These are phyloP conservation scores for Tragelaphus imberbis DNA, from an alignment of 2,113 vertebrate species.

Conservation along the genomic window DNA sequence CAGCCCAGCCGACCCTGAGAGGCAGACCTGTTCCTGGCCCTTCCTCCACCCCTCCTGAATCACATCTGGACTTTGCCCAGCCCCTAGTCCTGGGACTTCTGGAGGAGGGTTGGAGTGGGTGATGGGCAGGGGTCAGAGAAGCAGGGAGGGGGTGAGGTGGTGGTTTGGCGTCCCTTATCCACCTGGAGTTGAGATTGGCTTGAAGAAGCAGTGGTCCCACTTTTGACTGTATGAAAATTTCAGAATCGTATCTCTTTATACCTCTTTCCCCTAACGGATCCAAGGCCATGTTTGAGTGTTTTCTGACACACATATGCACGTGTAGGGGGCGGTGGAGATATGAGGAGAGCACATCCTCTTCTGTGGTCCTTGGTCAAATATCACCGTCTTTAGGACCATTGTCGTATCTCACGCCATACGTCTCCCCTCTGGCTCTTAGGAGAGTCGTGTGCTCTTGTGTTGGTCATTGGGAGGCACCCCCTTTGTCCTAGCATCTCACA, in stretches of 20 bases:
- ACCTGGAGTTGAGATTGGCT: not conserved
- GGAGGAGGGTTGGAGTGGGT: not conserved
- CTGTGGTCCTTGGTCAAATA: not conserved
- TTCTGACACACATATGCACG: fast-evolving
- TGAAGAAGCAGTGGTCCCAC: not conserved
- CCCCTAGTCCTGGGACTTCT: not conserved
- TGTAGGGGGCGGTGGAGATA: too few relatives aligned
- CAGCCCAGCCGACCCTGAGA: not conserved
- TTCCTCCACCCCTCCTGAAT: not conserved
- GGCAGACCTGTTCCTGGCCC: not conserved
- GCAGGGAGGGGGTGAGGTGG: not conserved
- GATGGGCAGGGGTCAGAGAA: not conserved
- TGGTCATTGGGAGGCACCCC: not conserved
- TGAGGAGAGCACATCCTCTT: not conserved
- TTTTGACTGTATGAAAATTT: not conserved
- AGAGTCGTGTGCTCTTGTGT: not conserved
- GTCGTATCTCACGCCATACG: not conserved
- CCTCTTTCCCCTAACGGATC: not conserved
- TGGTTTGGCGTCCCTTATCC: not conserved
- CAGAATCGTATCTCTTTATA: not conserved
- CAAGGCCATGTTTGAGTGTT: not conserved
- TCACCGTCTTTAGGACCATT: not conserved
- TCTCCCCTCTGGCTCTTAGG: not conserved
- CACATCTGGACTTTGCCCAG: not conserved
- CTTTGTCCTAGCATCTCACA: not conserved